Evolutionary conservation across 1,140 invertebrate species (phyloP).

Genomic region (Drosophila athabasca): DNA sequence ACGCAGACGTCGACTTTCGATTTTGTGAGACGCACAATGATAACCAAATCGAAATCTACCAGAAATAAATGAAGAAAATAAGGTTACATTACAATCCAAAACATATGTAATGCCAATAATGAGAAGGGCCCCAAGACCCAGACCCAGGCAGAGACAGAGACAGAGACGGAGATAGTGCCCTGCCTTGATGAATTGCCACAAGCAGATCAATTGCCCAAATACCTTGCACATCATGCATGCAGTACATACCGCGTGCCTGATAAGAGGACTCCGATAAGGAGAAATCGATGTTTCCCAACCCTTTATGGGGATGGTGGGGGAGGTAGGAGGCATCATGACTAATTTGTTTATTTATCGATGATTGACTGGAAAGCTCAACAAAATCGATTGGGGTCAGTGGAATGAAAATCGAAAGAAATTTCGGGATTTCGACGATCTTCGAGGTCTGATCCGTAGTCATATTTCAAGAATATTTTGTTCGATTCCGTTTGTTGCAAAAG

Average conservation of each 20-base stretch:
- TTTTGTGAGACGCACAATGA: constrained; percentile 54
- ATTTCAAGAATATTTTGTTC: constrained; percentile 6
- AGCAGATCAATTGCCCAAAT: constrained; percentile 38
- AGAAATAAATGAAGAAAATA: constrained; percentile 32
- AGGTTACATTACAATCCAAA: constrained; percentile 66
- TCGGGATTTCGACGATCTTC: constrained; percentile 49
- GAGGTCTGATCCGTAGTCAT: background rate
- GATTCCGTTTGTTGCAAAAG: constrained; percentile 14
- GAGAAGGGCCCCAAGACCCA: constrained; percentile 51
- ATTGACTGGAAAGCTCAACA: constrained; percentile 11
- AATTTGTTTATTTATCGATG: constrained; percentile 58
- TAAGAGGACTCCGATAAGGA: constrained; percentile 36
- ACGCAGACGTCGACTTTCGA: constrained; percentile 79
- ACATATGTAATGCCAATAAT: constrained; percentile 81
- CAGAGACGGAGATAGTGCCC: constrained; percentile 54
- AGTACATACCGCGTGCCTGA: constrained; percentile 4
- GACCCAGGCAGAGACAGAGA: constrained; percentile 26
- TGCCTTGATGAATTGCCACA: constrained; percentile 62
- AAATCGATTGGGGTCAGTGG: constrained; percentile 58
- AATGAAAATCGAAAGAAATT: constrained; percentile 32
- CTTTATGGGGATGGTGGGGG: background rate
- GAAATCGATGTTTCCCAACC: constrained; percentile 42
- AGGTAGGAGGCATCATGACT: constrained; percentile 21
- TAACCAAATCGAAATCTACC: constrained; percentile 31
- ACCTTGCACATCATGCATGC: constrained; percentile 66